Base-by-base conservation (phyloP, 2,797 vertebrate genomes). In the Margarornis squamiger region DNA sequence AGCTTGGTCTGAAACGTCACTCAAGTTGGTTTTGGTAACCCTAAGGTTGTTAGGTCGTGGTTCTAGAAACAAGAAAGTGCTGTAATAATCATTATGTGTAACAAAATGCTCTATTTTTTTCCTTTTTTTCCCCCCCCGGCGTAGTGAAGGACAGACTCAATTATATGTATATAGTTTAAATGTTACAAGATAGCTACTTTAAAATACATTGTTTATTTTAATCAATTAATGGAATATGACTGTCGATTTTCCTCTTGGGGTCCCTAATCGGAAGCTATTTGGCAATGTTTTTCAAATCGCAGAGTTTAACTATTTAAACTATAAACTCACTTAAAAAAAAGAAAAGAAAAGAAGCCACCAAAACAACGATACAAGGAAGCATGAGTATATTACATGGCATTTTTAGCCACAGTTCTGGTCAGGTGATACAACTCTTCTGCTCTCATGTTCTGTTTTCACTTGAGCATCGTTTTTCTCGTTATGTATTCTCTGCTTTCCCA, bases 101-200 rank as follows among this genome's bases (percentile, higher is more conserved):
- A 32, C 1, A 62, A 85, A 91, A 49, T 32, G 3, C 1, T 9
- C 0, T 30, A 7, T 11, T 52, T 30, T 29, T 24, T 26, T 14
- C 27, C 24, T 19, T 10, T 22, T 12, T 48, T 14, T 18, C 30
- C 16, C 18, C 7, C 54, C 5, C 7, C n/a, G 10, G 6, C 7
- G 7, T 12, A 26, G 13, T 36, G n/a, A 86, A 66, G 7, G 12
- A 29, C 5, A 48, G 12, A 55, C 30, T 30, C 0, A 0, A 32
- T 51, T 22, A 2, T 27, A 17, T n/a, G 1, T 30, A 4, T 6
- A 7, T 46, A 22, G 11, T 48, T 67, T 43, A 55, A 68, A 27
- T 55, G 2, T 58, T 43, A 6, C 0, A 3, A 58, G 16, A 24
- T 12, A 22, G 0, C 1, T 39, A 19, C 6, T 41, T 91, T 2